Conservation (phyloP, 2,113 vertebrate species). For the Amazona vittata region DNA sequence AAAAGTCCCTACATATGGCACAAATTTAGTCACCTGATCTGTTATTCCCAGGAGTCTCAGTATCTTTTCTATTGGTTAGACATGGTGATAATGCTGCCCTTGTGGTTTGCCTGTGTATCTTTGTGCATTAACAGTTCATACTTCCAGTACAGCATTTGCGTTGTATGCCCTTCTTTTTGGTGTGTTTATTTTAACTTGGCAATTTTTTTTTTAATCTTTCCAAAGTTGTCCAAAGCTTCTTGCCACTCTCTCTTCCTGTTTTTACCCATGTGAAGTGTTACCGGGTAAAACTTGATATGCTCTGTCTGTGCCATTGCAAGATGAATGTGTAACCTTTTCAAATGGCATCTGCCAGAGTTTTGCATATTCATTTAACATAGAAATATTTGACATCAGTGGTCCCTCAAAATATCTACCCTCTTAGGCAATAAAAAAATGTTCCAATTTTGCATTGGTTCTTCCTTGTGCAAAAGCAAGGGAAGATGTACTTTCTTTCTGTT, state of each 20-base stretch:
- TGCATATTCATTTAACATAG: neutral
- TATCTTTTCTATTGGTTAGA: neutral
- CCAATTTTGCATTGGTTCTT: neutral
- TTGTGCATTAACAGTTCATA: neutral
- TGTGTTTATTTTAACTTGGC: neutral
- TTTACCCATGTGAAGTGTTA: neutral
- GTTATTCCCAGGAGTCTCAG: neutral
- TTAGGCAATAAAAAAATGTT: neutral
- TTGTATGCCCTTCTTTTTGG: neutral
- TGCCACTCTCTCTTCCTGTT: neutral
- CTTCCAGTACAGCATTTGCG: neutral
- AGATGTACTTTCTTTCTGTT: fast-evolving
- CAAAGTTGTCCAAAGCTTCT: neutral
- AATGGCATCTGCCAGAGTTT: neutral
- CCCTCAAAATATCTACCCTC: neutral
- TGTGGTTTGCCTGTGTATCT: neutral
- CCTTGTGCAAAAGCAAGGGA: neutral
- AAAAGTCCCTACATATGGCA: neutral
- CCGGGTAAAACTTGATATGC: neutral
- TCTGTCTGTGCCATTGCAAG: neutral
- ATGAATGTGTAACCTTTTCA: conserved; percentile 26
- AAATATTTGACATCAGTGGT: neutral
- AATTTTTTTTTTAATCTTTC: neutral
- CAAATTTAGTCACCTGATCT: neutral
- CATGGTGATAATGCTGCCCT: neutral